A percentile compares a stretch with the other conserved stretches of the same genome.
Conservation (phyloP, 2,113 vertebrate species). For the Pituophis catenifer region DNA sequence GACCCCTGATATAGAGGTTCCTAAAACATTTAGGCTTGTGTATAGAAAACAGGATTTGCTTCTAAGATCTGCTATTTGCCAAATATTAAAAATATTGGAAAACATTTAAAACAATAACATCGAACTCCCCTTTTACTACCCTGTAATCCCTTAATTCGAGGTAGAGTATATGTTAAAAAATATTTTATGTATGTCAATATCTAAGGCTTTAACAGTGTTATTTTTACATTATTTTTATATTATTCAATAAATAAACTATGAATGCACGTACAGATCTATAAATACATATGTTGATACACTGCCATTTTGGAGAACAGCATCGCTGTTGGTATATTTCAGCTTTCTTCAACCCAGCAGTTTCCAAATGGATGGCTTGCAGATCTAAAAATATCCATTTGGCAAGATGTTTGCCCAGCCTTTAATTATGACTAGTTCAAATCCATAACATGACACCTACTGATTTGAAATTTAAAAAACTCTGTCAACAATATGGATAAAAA, state of each 20-base stretch:
- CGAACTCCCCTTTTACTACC: no score
- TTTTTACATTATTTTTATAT: background rate
- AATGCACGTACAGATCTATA: background rate
- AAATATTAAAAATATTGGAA: background rate
- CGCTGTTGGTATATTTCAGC: background rate
- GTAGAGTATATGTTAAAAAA: background rate
- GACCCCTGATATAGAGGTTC: no score
- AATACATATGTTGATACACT: background rate
- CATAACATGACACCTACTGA: no score
- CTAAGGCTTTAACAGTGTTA: background rate
- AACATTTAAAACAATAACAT: background rate
- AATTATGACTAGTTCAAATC: background rate
- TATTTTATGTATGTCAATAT: background rate
- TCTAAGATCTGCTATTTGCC: background rate
- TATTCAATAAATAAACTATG: background rate
- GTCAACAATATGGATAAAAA: background rate
- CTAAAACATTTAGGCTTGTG: background rate
- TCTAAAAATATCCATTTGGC: background rate
- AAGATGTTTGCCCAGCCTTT: background rate
- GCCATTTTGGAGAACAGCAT: background rate
- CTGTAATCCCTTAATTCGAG: no score
- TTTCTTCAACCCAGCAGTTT: background rate
- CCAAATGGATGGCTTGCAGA: background rate
- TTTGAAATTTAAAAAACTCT: background rate
- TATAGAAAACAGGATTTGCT: background rate